Evolutionary conservation across 2,888 invertebrate genomes (phyloP).

Genomic region (Flexamia atlantica): DNA sequence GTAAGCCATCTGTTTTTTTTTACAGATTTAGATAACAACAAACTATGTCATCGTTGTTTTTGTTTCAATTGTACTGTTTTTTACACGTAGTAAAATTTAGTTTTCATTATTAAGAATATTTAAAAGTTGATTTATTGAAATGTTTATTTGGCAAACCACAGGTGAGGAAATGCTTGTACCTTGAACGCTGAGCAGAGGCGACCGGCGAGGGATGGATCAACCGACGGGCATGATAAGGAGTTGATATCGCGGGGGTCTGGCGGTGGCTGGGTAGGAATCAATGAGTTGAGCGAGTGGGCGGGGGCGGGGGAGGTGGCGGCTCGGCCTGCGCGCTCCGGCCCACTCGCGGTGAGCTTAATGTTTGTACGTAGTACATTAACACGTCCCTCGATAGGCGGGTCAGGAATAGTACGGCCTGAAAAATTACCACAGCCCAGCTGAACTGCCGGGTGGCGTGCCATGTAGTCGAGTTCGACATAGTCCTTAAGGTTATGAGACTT

Average conservation of each 20-base stretch:
- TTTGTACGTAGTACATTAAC: conserved; percentile 21
- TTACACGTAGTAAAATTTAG: too few species aligned
- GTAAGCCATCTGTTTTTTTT: too few species aligned
- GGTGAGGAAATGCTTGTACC: background rate
- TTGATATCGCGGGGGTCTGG: background rate
- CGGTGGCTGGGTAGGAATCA: background rate
- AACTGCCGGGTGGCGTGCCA: too few species aligned
- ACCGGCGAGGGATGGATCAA: background rate
- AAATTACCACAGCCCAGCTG: background rate
- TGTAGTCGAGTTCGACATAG: too few species aligned
- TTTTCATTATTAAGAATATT: too few species aligned
- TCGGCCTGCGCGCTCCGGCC: background rate
- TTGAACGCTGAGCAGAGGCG: background rate
- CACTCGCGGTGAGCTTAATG: background rate
- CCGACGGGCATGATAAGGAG: conserved; percentile 16
- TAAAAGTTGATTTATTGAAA: too few species aligned
- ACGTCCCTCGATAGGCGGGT: background rate
- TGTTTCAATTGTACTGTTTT: too few species aligned
- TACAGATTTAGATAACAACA: too few species aligned
- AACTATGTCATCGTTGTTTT: too few species aligned
- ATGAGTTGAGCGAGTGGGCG: background rate
- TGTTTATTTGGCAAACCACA: too few species aligned
- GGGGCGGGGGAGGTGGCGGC: background rate
- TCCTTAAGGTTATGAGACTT: too few species aligned
- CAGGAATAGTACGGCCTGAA: background rate